A percentile compares a stretch with the other conserved stretches of the same genome.
Conservation (phyloP, 2,797 vertebrate species). For the Hemibagrus guttatus region DNA sequence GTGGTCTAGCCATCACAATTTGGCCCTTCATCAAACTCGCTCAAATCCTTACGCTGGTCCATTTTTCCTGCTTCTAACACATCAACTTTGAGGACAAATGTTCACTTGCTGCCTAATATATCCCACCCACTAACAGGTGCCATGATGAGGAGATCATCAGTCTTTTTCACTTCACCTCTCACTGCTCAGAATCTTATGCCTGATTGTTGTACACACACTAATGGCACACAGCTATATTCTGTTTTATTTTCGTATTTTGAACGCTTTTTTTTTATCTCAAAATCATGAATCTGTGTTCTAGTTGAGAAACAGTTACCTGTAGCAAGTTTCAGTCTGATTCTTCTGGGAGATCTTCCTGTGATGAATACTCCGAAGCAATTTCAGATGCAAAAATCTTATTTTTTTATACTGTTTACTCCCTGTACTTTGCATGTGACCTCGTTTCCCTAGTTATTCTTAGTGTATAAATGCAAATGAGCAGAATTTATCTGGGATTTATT, state of each 20-base stretch:
- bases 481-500: slow-evolving; percentile 1
- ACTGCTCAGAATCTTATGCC: too few relatives aligned
- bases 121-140: too few relatives aligned
- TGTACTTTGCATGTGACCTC: slow-evolving; percentile 15
- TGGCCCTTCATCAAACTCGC: too few relatives aligned
- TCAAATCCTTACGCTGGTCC: too few relatives aligned
- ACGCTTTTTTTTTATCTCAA: background rate
- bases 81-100: too few relatives aligned
- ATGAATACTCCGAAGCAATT: background rate
- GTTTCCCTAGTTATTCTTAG: background rate
- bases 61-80: too few relatives aligned
- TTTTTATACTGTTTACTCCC: background rate
- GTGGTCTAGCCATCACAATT: too few relatives aligned
- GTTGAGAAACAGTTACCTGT: background rate
- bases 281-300: too few relatives aligned
- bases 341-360: background rate
- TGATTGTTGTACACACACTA: background rate
- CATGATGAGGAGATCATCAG: too few relatives aligned
- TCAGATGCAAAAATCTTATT: background rate
- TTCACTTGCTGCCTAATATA: too few relatives aligned
- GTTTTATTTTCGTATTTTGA: background rate
- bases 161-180: too few relatives aligned
- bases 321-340: background rate
- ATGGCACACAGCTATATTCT: background rate
- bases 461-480: slow-evolving; percentile 14